These are phyloP conservation scores for Euura lappo DNA, from an alignment of 1,140 invertebrate species.

Conservation along the genomic window DNA sequence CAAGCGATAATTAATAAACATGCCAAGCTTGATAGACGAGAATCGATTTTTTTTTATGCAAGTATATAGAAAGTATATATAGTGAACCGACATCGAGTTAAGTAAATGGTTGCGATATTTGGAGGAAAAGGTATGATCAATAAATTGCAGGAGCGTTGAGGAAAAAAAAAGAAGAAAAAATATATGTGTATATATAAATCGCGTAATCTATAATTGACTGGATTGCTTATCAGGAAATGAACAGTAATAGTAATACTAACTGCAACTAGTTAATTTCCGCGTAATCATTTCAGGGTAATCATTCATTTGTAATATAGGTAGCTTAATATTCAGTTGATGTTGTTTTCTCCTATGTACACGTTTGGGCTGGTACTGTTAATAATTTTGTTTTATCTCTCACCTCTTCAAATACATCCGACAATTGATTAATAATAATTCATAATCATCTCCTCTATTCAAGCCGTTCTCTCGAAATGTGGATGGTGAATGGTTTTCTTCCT, in stretches of 20 bases:
- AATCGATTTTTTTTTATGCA: no score
- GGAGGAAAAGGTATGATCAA: no score
- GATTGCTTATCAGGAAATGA: constrained; percentile 40
- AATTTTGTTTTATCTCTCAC: not conserved
- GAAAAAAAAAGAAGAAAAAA: not conserved
- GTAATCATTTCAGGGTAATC: not conserved
- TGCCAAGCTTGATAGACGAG: no score
- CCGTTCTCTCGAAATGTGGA: constrained; percentile 29
- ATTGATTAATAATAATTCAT: not conserved
- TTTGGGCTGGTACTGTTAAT: constrained; percentile 2
- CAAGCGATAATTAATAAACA: no score
- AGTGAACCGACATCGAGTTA: no score
- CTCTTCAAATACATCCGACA: not conserved
- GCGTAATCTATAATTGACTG: not conserved
- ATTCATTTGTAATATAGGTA: not conserved
- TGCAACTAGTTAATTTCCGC: constrained; percentile 1
- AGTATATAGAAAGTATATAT: no score
- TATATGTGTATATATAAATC: no score
- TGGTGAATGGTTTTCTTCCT: constrained; percentile 19
- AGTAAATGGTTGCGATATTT: no score
- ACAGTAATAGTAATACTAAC: constrained; percentile 41
- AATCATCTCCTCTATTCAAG: constrained; percentile 17
- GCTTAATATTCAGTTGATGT: not conserved
- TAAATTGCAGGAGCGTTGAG: not conserved
- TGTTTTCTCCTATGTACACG: not conserved